Base-by-base conservation (phyloP, 1,140 invertebrate genomes). In the Orchesella cincta region DNA sequence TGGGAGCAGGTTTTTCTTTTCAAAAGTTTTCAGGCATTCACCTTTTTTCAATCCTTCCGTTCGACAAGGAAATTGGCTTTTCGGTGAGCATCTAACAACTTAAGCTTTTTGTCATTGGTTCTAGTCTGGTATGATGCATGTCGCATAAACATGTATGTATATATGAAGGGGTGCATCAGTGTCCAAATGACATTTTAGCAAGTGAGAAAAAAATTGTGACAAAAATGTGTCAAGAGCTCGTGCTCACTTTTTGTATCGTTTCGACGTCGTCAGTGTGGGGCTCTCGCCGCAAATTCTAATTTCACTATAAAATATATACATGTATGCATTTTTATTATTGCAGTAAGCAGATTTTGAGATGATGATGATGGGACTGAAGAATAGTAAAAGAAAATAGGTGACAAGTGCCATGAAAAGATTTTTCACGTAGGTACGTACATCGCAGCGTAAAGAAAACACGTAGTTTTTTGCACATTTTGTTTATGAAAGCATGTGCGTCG, bases 21-120 rank as follows among this genome's bases (percentile, higher is more conserved):
- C 29, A 29, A 29, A 3, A 29, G 5, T 67, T 67, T 67, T 31
- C 5, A 67, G n/a, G 31, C n/a, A 12, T 67, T 46, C 8, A 20
- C 20, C 12, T 67, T 31, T 67, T 33, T 33, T 67, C 62, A 67
- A 67, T 67, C 62, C 62, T 67, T 67, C 31, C 62, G 31, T 67
- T 67, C 62, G 62, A 33, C 62, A 67, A 67, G 28, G 62, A 67
- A 67, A 67, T 67, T 67, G 62, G 62, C 62, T 67, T 67, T 67
- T 67, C 62, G n/a, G n/a, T n/a, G n/a, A 67, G n/a, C 62, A 67
- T 12, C 62, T 67, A 31, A 67, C 62, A 67, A 67, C 3, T 67
- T 33, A 18, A 14, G 23, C 62, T 67, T 16, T 8, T 26, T 67
- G 12, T 46, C 39, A 46, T 46, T 46, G 8, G 8, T 46, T 12